Conservation (phyloP, 2,888 invertebrate species). For the Lepeophtheirus nordmannii region DNA sequence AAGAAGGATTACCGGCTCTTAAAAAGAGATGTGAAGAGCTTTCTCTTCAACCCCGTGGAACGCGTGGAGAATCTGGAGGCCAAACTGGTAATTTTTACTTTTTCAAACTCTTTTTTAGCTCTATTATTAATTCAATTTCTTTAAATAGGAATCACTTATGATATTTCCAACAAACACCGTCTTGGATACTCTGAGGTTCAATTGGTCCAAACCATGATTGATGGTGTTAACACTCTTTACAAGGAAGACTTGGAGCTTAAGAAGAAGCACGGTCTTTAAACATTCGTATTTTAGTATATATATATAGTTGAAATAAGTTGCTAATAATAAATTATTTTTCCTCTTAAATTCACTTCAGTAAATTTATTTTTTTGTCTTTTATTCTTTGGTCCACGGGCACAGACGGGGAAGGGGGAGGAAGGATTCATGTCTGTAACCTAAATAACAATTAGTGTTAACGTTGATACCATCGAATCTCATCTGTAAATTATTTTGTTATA, state of each 20-base stretch:
- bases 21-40: constrained; percentile 36
- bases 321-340: too few relatives aligned
- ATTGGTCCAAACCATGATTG: constrained; percentile 35
- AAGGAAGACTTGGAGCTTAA: constrained; percentile 19
- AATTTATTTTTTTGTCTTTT: too few relatives aligned
- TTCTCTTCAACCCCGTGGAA: constrained; percentile 37
- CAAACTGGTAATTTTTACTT: constrained; percentile 20
- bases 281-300: too few relatives aligned
- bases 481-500: too few relatives aligned
- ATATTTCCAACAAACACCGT: constrained; percentile 36
- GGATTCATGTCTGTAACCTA: too few relatives aligned
- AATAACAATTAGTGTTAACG: too few relatives aligned
- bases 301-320: too few relatives aligned
- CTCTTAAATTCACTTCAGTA: too few relatives aligned
- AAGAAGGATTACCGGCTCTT: constrained; percentile 28
- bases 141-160: constrained; percentile 32
- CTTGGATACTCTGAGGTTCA: constrained; percentile 37
- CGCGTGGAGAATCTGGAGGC: constrained; percentile 25
- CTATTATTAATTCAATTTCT: too few relatives aligned
- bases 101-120: neutral
- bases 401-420: too few relatives aligned
- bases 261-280: constrained; percentile 24
- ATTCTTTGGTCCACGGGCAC: too few relatives aligned
- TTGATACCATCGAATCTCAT: too few relatives aligned
- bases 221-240: constrained; percentile 25